Evolutionary conservation across 2,797 vertebrate genomes (phyloP), one percentile per base, ranked within the genome.

Genomic region (Scleropages formosus): DNA sequence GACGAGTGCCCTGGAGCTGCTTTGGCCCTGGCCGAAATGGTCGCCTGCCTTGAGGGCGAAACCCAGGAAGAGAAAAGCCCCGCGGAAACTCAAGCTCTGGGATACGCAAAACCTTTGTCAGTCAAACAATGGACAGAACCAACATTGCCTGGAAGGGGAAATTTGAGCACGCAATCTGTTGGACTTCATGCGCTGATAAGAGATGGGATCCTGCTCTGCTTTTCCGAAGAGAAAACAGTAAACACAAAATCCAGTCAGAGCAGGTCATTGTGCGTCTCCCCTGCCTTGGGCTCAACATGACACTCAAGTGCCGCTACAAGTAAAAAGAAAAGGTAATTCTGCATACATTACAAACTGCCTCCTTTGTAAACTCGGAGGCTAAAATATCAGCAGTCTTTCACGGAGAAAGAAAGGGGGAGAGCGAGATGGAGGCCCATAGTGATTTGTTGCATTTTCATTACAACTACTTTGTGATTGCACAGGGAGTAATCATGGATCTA

Each of bases 81-180:
- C 83, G 82, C 85, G 91, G 93, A 93, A 93, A 96, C 89, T 85
- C 83, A 91, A 95, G 92, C 91, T 93, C 85, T 70, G 85, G 92
- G 90, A 91, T 91, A 92, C 90, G 88, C 83, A 90, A 90, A 93
- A 85, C 81, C 89, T 94, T 94, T 95, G 91, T 94, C 84, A 78
- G 82, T 85, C 84, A 90, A 91, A 95, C 91, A 95, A 93, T 94
- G 84, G 92, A 84, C 85, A 90, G 92, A 93, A 88, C 79, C 86
- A 92, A 90, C 92, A 89, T 87, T 92, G 93, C 92, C 94, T 95
- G 85, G 89, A 92, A 94, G 91, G 90, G 90, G 93, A 95, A 97
- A 97, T 90, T 92, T 89, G 92, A 97, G 90, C 93, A 93, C 87
- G 88, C 90, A 94, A 93, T 93, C 94, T 95, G 91, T 94, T 93